Base-by-base conservation (phyloP, 2,113 vertebrate species). In the Brevimyrus niger region DNA sequence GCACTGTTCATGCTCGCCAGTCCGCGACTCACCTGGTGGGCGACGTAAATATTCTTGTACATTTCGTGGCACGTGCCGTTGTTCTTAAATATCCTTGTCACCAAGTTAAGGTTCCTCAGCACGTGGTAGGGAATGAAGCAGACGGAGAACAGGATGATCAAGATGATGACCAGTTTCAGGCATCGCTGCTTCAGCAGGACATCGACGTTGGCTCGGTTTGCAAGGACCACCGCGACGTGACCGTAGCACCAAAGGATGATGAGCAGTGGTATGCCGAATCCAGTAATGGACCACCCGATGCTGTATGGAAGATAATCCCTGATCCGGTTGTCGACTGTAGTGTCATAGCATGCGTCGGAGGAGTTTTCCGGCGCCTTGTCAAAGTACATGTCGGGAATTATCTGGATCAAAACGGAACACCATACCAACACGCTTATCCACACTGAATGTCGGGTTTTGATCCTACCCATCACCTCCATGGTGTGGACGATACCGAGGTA, bases 121-220 rank as follows among this genome's bases (percentile, higher is more conserved):
- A 96, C 47, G 69, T 97, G 96, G 86, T 97, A 97, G 0, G 96
- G 97, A n/a, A 97, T 94, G 76, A 97, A 97, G 86, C 97, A 97
- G 87, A 96, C 53, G 0, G 94, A 95, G 88, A 97, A 97, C 17
- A 97, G 91, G 1, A 96, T 73, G 35, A 95, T 92, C 44, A 97
- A 91, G 0, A 97, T 88, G 19, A 96, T 42, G 0, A 94, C 95
- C 90, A 97, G 92, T 0, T 91, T 95, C 83, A 97, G 90, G 86
- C 96, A 96, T 1, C 94, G 94, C 80, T 93, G 94, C 89, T 94
- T 96, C 87, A 97, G 87, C 73, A 88, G 7, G 1, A 73, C 47
- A 10, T 96, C 93, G 17, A 96, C 17, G 0, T 93, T 96, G 10
- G 91, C 19, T 0, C 95, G 96, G 53, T 44, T 94, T 89, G 90